Percentiles rank a stretch among this genome's conserved stretches.
Evolutionary conservation across 1,140 invertebrate genomes (phyloP).

Genomic region (Phymorhynchus buccinoides): DNA sequence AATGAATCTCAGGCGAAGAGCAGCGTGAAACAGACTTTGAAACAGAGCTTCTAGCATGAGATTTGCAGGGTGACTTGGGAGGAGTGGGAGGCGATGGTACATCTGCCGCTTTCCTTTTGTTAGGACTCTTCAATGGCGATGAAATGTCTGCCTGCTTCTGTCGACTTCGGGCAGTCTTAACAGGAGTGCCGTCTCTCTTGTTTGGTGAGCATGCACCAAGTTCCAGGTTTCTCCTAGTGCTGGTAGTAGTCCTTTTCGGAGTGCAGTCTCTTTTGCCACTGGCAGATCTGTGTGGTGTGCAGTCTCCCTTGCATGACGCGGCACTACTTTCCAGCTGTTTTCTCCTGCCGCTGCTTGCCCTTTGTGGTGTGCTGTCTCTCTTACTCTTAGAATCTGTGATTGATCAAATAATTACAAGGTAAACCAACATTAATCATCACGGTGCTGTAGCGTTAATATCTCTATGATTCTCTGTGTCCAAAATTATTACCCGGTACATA

Average conservation of each 20-base stretch:
- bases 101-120: slow-evolving; percentile 16
- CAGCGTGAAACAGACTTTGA: background rate
- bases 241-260: background rate
- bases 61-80: slow-evolving; percentile 36
- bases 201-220: background rate
- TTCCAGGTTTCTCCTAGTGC: background rate
- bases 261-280: background rate
- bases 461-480: no score
- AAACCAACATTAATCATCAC: no score
- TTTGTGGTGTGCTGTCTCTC: background rate
- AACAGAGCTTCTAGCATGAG: background rate
- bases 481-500: no score
- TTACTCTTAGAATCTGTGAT: background rate
- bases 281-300: no score
- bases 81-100: slow-evolving; percentile 20
- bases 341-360: background rate
- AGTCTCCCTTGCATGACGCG: background rate
- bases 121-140: background rate
- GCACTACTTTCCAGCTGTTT: background rate
- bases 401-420: no score
- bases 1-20: background rate
- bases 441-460: no score
- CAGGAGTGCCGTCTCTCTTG: background rate
- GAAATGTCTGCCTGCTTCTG: background rate
- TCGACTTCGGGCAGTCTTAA: background rate